Evolutionary conservation across 2,888 invertebrate genomes (phyloP).

Genomic region (Pegoplata infirma): DNA sequence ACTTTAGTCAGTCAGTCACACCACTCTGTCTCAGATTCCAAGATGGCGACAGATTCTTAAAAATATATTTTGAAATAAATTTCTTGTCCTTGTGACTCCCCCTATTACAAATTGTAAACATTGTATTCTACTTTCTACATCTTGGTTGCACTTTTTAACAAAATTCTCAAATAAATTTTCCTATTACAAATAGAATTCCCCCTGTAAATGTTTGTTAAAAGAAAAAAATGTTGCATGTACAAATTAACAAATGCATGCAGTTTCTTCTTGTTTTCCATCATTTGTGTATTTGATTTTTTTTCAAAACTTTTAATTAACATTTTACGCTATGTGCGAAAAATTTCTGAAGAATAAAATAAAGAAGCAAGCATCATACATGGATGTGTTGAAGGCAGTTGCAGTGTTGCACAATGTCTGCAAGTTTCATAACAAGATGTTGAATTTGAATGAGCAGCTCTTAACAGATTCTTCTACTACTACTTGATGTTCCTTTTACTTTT

Average conservation of each 20-base stretch:
- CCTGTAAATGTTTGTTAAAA: too few relatives aligned
- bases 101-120: too few relatives aligned
- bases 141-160: too few relatives aligned
- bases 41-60: too few relatives aligned
- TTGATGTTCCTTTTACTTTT: constrained; percentile 10
- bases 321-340: constrained; percentile 54
- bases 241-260: constrained; percentile 3
- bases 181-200: too few relatives aligned
- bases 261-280: constrained; percentile 12
- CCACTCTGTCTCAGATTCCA: too few relatives aligned
- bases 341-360: constrained; percentile 17
- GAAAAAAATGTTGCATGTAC: background rate
- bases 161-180: too few relatives aligned
- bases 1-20: too few relatives aligned
- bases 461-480: constrained; percentile 9
- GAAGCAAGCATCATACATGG: background rate
- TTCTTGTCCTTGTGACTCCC: too few relatives aligned
- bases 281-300: constrained; percentile 12
- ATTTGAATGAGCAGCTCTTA: constrained; percentile 31
- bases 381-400: background rate
- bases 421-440: constrained; percentile 51
- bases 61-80: too few relatives aligned
- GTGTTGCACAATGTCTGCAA: background rate
- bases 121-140: too few relatives aligned
- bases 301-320: constrained; percentile 62